Percentiles rank a stretch among this genome's conserved stretches.
These are phyloP conservation scores for Siderastrea siderea DNA, from an alignment of 92 coral and sea anemone species.

Conservation along the genomic window DNA sequence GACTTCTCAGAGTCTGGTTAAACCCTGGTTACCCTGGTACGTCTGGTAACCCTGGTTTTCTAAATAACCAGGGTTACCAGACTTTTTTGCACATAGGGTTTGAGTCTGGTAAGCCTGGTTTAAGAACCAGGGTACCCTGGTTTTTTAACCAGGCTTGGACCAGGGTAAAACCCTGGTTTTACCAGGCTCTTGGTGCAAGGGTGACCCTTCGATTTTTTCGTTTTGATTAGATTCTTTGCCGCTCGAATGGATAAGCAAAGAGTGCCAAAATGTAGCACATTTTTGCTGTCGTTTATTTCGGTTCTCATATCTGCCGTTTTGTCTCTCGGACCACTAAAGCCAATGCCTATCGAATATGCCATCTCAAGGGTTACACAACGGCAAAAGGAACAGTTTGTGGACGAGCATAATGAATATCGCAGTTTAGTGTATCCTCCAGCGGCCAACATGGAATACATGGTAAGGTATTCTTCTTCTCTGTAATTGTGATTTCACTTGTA, in stretches of 20 bases:
- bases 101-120: too few species aligned
- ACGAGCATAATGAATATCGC: slow-evolving; percentile 42
- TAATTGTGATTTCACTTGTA: too few species aligned
- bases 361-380: slow-evolving; percentile 22
- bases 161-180: too few species aligned
- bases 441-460: slow-evolving; percentile 60
- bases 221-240: neutral
- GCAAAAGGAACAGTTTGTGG: slow-evolving; percentile 41
- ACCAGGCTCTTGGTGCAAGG: too few species aligned
- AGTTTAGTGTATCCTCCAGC: slow-evolving; percentile 45
- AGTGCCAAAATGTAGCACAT: neutral
- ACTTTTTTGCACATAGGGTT: too few species aligned
- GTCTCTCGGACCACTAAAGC: slow-evolving; percentile 28
- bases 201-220: too few species aligned
- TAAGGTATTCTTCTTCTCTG: neutral
- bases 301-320: neutral
- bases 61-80: too few species aligned
- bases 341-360: slow-evolving; percentile 35
- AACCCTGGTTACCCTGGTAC: too few species aligned
- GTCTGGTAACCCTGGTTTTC: too few species aligned
- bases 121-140: too few species aligned
- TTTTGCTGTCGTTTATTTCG: neutral
- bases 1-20: too few species aligned
- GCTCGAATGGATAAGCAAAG: slow-evolving; percentile 18
- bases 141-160: too few species aligned